Percentiles rank a stretch among this genome's conserved stretches.
These are phyloP conservation scores for Zalophus californianus DNA, from an alignment of 2,797 vertebrate species.

Conservation along the genomic window DNA sequence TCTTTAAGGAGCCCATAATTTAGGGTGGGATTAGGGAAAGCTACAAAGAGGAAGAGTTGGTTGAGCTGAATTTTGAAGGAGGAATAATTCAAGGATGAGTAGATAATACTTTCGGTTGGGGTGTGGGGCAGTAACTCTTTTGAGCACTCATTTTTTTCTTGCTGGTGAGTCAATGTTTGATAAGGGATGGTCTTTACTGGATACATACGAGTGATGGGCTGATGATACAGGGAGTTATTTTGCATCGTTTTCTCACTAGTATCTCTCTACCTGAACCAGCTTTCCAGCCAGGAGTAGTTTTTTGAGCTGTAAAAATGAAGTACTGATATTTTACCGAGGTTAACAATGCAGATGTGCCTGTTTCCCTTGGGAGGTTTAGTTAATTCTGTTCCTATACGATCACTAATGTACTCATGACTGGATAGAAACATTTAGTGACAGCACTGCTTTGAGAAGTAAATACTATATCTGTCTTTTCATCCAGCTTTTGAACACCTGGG, in stretches of 20 bases:
- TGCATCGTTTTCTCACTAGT: background rate
- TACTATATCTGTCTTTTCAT: background rate
- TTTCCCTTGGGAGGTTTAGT: background rate
- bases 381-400: background rate
- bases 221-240: background rate
- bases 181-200: background rate
- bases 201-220: background rate
- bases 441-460: conserved; percentile 13
- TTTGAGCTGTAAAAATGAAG: conserved; percentile 4
- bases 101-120: background rate
- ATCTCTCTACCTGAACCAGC: background rate
- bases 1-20: background rate
- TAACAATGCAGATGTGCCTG: background rate
- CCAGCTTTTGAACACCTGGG: background rate
- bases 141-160: conserved; percentile 30
- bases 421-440: background rate
- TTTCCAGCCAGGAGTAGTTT: conserved; percentile 24
- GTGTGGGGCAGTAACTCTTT: background rate
- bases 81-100: conserved; percentile 44
- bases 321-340: background rate
- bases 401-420: background rate
- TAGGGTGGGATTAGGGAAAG: background rate
- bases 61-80: conserved; percentile 49
- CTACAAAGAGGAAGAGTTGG: background rate
- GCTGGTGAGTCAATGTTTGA: background rate